Base-by-base conservation (phyloP, 1,140 invertebrate genomes). In the Homarus americanus region DNA sequence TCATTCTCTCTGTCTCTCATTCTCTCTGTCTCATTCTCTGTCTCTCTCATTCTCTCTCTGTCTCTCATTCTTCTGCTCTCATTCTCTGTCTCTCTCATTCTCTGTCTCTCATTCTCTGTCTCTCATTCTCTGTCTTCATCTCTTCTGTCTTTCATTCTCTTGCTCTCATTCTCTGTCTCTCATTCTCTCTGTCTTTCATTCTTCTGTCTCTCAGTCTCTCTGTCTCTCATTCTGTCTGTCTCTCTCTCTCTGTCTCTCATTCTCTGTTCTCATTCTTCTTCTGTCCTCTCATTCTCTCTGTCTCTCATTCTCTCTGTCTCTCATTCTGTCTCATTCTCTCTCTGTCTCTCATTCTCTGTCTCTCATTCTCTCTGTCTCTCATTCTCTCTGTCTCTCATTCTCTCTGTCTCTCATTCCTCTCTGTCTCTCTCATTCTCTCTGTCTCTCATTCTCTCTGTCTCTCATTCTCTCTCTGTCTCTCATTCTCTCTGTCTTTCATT, bases 1-100 rank as follows among this genome's bases (percentile, higher is more conserved):
- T 78, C 75, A 40, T 36, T 78, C 41, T 78, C 36, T 78, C 75
- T 78, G 34, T 78, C 75, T 78, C 36, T 78, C 76, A 28, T 2
- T 40, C 9, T 28, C 41, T 53, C 41, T 49, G 0, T 80, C 40
- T 79, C n/a, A 0, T 2, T 53, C 49, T 5, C 41, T 53, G 9
- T 28, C 41, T 79, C 32, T 40, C n/a, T 28, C 7, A 53, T 24
- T 49, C 17, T 53, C 41, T 53, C 78, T 79, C 78, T 79, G 24
- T 53, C 41, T 79, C 78, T 79, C 41, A 28, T 28, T 53, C 78
- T 79, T 28, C 34, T 28, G 49, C 44, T 80, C 41, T 53, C 28
- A 28, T 44, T 80, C 28, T 53, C 41, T 53, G 24, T 80, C 78
- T 80, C 41, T 53, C 41, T 53, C 41, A 32, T 41, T 79, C 41